Conservation (phyloP, 35 echinoderm and acorn worm species). For the Diadema setosum region DNA sequence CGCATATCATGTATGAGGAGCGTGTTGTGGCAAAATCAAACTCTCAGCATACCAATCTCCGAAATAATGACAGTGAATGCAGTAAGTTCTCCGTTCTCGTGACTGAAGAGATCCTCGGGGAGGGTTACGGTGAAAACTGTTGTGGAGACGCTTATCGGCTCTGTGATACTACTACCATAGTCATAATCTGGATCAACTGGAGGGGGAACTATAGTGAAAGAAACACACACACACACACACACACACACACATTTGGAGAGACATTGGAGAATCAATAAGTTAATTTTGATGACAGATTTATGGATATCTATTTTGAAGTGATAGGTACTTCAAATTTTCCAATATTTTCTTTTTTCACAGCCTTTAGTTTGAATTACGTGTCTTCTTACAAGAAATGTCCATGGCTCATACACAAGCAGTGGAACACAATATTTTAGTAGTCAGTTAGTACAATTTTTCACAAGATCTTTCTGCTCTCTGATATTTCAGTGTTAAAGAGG, state of each 20-base stretch:
- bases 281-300: not conserved
- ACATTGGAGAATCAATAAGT: not conserved
- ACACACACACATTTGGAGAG: not conserved
- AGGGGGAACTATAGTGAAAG: not conserved
- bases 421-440: too few species aligned
- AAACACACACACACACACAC: too few species aligned
- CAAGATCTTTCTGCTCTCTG: too few species aligned
- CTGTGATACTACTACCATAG: not conserved
- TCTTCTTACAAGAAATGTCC: too few species aligned
- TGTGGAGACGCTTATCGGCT: not conserved
- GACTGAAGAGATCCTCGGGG: conserved; percentile 12
- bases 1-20: not conserved
- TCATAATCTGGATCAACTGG: not conserved
- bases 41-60: not conserved
- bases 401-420: too few species aligned
- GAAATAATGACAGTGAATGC: conserved; percentile 28
- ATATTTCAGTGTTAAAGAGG: too few species aligned
- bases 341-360: not conserved
- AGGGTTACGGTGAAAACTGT: not conserved
- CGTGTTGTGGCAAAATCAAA: not conserved
- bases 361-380: too few species aligned
- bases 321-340: not conserved
- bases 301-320: not conserved
- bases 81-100: conserved; percentile 29
- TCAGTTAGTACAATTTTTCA: too few species aligned